Evolutionary conservation across 2,797 vertebrate species (phyloP).

Genomic region (Melanotaenia nigrans): DNA sequence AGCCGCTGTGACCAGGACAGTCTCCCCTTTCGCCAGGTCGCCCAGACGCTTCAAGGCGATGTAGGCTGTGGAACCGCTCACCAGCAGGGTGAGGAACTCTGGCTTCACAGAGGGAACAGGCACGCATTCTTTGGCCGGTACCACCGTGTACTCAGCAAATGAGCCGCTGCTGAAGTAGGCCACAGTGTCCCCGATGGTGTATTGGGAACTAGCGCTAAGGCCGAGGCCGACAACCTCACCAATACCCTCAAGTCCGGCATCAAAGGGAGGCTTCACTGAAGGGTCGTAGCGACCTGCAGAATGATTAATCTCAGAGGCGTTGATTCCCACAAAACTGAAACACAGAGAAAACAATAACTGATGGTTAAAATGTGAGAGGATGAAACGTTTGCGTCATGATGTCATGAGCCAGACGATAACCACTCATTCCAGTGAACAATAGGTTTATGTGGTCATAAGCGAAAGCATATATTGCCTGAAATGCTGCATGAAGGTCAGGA

Average conservation of each 20-base stretch:
- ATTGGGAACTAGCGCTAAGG: conserved; percentile 88
- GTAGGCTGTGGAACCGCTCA: conserved; percentile 90
- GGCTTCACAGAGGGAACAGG: conserved; percentile 85
- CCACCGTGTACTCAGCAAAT: conserved; percentile 91
- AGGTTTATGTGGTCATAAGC: conserved; percentile 31
- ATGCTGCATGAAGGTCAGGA: conserved; percentile 61
- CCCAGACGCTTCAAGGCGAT: conserved; percentile 89
- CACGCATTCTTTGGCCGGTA: conserved; percentile 82
- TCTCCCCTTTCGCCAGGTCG: conserved; percentile 86
- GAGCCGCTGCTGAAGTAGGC: conserved; percentile 86
- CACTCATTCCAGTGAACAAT: not conserved
- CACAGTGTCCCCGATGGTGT: conserved; percentile 87
- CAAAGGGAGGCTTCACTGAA: conserved; percentile 88
- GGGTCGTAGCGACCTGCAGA: conserved; percentile 90
- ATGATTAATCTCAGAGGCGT: conserved; percentile 96
- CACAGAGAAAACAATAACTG: conserved; percentile 34
- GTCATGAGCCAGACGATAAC: not conserved
- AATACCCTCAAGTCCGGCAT: conserved; percentile 90
- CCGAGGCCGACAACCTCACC: conserved; percentile 93
- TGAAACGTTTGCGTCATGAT: conserved; percentile 8
- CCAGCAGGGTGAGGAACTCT: conserved; percentile 87
- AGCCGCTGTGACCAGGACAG: conserved; percentile 91
- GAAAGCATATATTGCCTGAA: conserved; percentile 33
- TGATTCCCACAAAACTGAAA: conserved; percentile 92
- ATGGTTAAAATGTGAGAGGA: conserved; percentile 27